phyloP scores from a whole-genome alignment of 2,113 vertebrate genomes.

The Micromys minutus region DNA sequence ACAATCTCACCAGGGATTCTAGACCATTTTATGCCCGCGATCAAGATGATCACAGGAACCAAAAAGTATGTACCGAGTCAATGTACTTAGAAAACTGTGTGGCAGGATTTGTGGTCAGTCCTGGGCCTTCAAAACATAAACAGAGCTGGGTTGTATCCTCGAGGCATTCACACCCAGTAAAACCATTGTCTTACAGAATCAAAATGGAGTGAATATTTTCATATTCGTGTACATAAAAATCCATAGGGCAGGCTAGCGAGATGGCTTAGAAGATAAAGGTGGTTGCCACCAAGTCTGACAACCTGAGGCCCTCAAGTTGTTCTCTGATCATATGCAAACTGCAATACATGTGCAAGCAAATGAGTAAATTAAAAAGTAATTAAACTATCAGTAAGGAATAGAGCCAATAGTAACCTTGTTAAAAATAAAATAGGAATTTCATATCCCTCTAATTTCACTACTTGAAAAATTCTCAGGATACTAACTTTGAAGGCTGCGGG shows the following conservation, averaged over 20 bases:
- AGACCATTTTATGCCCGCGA: neutral
- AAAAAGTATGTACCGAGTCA: neutral
- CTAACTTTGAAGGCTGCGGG: neutral
- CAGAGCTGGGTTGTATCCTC: neutral
- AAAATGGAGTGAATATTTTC: neutral
- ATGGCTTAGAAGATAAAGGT: neutral
- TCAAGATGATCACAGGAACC: neutral
- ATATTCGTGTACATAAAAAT: neutral
- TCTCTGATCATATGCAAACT: neutral
- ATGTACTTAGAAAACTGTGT: neutral
- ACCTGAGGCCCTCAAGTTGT: neutral
- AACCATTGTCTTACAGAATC: neutral
- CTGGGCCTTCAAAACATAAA: neutral
- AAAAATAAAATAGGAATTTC: neutral
- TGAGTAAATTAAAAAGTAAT: neutral
- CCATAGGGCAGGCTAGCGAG: neutral
- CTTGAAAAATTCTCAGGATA: slow-evolving; percentile 9
- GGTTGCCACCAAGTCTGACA: neutral
- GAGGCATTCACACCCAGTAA: neutral
- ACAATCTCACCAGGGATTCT: neutral
- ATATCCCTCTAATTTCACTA: neutral
- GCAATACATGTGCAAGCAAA: neutral
- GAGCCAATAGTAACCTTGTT: neutral
- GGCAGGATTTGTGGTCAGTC: neutral
- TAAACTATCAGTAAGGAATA: neutral